A percentile compares a stretch with the other conserved stretches of the same genome.
Conservation (phyloP, 35 echinoderm and acorn worm genomes). For the Antedon bifida region DNA sequence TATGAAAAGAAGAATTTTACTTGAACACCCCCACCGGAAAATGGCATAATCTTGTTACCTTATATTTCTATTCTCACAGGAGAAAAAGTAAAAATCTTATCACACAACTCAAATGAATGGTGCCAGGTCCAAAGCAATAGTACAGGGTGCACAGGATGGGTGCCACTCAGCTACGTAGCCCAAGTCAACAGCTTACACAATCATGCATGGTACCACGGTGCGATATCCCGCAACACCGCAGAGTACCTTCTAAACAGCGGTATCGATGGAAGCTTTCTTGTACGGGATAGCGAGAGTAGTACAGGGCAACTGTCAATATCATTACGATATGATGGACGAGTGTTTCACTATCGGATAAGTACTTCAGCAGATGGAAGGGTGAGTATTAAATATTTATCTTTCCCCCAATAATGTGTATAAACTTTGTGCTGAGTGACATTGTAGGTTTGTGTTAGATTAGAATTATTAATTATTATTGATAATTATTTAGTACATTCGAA, state of each 20-base stretch:
- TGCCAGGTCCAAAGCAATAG: slow-evolving; percentile 64
- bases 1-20: no score
- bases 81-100: slow-evolving; percentile 68
- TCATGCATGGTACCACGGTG: slow-evolving; percentile 96
- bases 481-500: no score
- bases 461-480: no score
- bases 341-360: slow-evolving; percentile 92
- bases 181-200: slow-evolving; percentile 85
- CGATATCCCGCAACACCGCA: slow-evolving; percentile 79
- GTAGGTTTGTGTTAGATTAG: no score
- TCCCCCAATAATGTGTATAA: no score
- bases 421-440: no score
- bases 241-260: slow-evolving; percentile 96
- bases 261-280: slow-evolving; percentile 97
- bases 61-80: slow-evolving; percentile 19
- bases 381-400: neutral
- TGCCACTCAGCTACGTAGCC: slow-evolving; percentile 79
- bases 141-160: slow-evolving; percentile 71
- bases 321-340: slow-evolving; percentile 73
- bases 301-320: slow-evolving; percentile 90
- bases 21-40: no score
- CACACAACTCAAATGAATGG: slow-evolving; percentile 87
- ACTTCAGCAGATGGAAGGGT: slow-evolving; percentile 79
- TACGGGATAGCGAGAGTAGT: slow-evolving; percentile 93
- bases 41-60: neutral